Base-by-base conservation (phyloP, 1,140 invertebrate species). In the Ooceraea biroi region DNA sequence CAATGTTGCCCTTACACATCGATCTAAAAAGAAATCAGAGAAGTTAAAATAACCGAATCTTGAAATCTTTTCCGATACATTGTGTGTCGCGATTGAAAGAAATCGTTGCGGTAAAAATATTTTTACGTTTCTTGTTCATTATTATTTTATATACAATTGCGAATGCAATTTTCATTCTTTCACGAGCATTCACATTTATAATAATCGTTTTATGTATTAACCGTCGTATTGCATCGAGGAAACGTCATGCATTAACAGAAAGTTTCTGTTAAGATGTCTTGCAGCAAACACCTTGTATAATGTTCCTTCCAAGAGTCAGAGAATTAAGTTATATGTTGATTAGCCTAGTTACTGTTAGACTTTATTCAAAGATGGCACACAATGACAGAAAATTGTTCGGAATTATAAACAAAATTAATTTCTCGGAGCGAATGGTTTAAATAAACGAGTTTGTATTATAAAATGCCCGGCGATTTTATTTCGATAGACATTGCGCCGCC, bases 321-420 rank as follows among this genome's bases (percentile, higher is more conserved):
- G 57, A 80, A 71, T 80, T 71, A 58, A 80, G 71, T 80, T 80
- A 80, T 30, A 57, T 80, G 65, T 80, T 80, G 50, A 69, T 80
- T 71, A 57, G 7, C 7, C 36, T 80, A 80, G 65, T 57, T 44
- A 11, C 36, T 57, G 66, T n/a, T 69, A 30, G 27, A 63, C 57
- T 65, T 76, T 63, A 76, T 27, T 58, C 52, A 60, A 57, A 14
- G 65, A 58, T 19, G 30, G 65, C 65, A 55, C 65, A 44, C 65
- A 57, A 69, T 63, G n/a, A 58, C 36, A 71, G 76, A 71, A 46
- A 80, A 44, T 71, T 19, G 65, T 80, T 80, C 50, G 50, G 41
- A 80, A 80, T 80, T 80, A 22, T 71, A 80, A 80, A 58, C 65
- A 71, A 80, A 80, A 80, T 80, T 80, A 80, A 80, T 80, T 80